Evolutionary conservation across 2,797 vertebrate genomes (phyloP).

Genomic region (Takifugu ocellatus): DNA sequence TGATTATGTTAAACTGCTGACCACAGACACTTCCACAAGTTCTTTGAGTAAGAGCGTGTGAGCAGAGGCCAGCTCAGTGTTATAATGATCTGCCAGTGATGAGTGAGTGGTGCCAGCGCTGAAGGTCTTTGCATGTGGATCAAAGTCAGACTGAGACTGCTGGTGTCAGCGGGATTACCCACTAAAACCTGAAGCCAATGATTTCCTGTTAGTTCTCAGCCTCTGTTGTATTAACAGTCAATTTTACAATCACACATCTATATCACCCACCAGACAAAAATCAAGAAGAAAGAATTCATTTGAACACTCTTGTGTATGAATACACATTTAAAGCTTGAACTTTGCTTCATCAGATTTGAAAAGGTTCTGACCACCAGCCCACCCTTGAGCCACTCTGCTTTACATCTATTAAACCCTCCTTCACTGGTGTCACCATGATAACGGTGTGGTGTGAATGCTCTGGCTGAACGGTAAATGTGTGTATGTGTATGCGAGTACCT

Average conservation of each 20-base stretch:
- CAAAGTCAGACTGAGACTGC: slow-evolving; percentile 51
- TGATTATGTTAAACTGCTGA: slow-evolving; percentile 15
- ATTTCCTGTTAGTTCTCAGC: slow-evolving; percentile 62
- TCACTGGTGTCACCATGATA: slow-evolving; percentile 5
- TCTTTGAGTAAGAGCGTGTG: slow-evolving; percentile 8
- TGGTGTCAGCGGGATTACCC: slow-evolving; percentile 42
- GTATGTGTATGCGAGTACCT: slow-evolving; percentile 69
- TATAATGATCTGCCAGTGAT: slow-evolving; percentile 29
- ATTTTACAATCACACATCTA: slow-evolving; percentile 39
- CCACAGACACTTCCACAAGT: slow-evolving; percentile 10
- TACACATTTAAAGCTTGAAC: neutral
- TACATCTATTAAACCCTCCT: slow-evolving; percentile 15
- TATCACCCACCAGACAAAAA: slow-evolving; percentile 24
- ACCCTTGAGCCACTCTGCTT: neutral
- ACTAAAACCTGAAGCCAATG: slow-evolving; percentile 48
- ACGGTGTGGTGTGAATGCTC: slow-evolving; percentile 22
- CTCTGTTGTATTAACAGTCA: slow-evolving; percentile 36
- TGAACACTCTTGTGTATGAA: neutral
- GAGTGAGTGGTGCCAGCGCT: slow-evolving; percentile 26
- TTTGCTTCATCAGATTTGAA: slow-evolving; percentile 1
- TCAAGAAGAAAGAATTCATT: slow-evolving; percentile 12
- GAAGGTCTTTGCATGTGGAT: slow-evolving; percentile 53
- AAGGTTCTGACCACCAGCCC: slow-evolving; percentile 1
- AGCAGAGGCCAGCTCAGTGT: slow-evolving; percentile 22
- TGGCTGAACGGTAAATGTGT: neutral